Conservation (phyloP, 2,797 vertebrate species). For the Muraenolepis orangiensis region DNA sequence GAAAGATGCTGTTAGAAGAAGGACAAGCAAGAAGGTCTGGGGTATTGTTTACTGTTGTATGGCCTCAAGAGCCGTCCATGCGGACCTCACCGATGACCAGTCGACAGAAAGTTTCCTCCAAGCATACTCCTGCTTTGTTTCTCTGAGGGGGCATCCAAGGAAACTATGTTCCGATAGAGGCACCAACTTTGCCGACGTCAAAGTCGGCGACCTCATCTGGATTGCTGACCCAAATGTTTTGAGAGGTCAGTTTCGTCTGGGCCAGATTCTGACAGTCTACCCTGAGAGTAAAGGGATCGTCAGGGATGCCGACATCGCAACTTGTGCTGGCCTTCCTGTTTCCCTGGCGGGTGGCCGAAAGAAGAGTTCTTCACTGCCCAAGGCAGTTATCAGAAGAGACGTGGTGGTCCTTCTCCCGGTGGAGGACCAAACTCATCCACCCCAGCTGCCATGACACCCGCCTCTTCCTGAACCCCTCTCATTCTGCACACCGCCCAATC, state of each 20-base stretch:
- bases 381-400: neutral
- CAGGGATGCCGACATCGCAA: neutral
- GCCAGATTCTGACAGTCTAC: neutral
- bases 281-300: conserved; percentile 4
- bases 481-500: too few relatives aligned
- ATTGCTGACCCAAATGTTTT: conserved; percentile 11
- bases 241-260: conserved; percentile 12
- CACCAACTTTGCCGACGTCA: conserved; percentile 13
- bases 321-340: conserved; percentile 5
- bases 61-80: conserved; percentile 21
- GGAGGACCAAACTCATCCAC: conserved; percentile 2
- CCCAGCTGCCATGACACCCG: too few relatives aligned
- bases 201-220: conserved; percentile 18
- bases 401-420: conserved; percentile 1
- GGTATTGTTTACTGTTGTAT: conserved; percentile 26
- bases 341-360: neutral
- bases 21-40: conserved; percentile 9
- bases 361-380: neutral
- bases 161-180: conserved; percentile 19
- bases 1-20: conserved; percentile 10
- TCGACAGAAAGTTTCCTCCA: conserved; percentile 26
- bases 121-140: neutral
- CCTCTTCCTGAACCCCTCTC: too few relatives aligned
- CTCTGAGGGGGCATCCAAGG: conserved; percentile 22
- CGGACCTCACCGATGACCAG: conserved; percentile 1